Evolutionary conservation across 2,888 invertebrate genomes (phyloP).

Genomic region (Margaritifera margaritifera): DNA sequence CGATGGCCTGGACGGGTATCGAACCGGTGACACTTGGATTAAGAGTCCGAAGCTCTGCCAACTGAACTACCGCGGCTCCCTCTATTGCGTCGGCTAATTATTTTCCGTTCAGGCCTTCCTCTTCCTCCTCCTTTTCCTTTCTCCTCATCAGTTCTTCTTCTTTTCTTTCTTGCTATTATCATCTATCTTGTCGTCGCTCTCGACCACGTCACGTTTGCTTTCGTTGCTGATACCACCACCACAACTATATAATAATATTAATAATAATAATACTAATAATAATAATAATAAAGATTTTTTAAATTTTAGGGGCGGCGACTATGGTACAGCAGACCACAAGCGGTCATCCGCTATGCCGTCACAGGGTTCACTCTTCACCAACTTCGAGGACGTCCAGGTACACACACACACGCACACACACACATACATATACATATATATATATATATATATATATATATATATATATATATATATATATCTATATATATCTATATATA

Average conservation of each 20-base stretch:
- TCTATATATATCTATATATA: too few species aligned
- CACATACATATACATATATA: background rate
- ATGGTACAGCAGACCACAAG: constrained; percentile 55
- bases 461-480: too few species aligned
- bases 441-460: too few species aligned
- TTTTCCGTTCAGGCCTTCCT: background rate
- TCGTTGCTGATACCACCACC: background rate
- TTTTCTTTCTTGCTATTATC: constrained; percentile 2
- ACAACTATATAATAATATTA: constrained; percentile 4
- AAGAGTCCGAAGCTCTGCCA: too few species aligned
- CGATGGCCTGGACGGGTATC: too few species aligned
- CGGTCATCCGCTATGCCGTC: constrained; percentile 67
- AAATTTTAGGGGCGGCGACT: constrained; percentile 59
- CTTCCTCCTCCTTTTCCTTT: constrained; percentile 2
- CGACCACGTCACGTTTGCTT: background rate
- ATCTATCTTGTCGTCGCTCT: background rate
- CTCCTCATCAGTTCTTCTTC: constrained; percentile 1
- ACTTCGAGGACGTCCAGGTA: constrained; percentile 73
- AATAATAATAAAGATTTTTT: constrained; percentile 13
- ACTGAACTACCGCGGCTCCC: too few species aligned
- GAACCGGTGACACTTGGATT: too few species aligned
- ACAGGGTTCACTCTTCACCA: constrained; percentile 71
- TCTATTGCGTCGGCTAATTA: background rate
- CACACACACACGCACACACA: constrained; percentile 12
- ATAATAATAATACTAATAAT: background rate